A percentile compares a stretch with the other conserved stretches of the same genome.
Conservation (phyloP, 2,888 invertebrate genomes). For the Melitaea athalia region DNA sequence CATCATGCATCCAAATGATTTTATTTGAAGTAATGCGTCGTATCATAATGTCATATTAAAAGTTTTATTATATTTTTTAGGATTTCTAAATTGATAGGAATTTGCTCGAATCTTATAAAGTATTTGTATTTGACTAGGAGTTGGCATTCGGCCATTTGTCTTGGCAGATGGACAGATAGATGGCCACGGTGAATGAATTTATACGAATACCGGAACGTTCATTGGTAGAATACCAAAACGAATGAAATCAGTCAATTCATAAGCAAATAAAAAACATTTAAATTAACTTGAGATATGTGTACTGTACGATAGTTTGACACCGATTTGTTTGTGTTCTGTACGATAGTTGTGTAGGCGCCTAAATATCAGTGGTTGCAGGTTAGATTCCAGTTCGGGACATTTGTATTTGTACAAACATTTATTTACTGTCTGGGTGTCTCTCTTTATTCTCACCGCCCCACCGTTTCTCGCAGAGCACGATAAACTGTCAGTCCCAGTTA, state of each 20-base stretch:
- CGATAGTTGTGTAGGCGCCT: background rate
- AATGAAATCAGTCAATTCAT: conserved; percentile 29
- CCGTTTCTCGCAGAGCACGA: no score
- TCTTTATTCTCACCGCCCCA: no score
- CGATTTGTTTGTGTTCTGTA: no score
- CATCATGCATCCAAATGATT: no score
- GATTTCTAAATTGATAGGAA: conserved; percentile 11
- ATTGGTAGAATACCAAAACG: conserved; percentile 37
- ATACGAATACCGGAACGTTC: conserved; percentile 38
- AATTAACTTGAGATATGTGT: background rate
- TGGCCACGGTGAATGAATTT: conserved; percentile 42
- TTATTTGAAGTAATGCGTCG: no score
- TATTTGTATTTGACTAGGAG: conserved; percentile 35
- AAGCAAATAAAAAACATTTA: conserved; percentile 5
- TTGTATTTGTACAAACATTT: no score
- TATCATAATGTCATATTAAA: background rate
- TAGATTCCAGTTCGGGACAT: no score
- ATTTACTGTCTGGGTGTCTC: no score
- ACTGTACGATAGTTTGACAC: no score
- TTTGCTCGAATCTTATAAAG: conserved; percentile 36
- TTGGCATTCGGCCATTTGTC: conserved; percentile 43
- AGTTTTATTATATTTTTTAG: background rate
- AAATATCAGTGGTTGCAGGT: no score
- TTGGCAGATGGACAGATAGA: conserved; percentile 43
- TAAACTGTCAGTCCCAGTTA: no score